Evolutionary conservation across 2,888 invertebrate genomes (phyloP).

Genomic region (Epinotia demarniana): DNA sequence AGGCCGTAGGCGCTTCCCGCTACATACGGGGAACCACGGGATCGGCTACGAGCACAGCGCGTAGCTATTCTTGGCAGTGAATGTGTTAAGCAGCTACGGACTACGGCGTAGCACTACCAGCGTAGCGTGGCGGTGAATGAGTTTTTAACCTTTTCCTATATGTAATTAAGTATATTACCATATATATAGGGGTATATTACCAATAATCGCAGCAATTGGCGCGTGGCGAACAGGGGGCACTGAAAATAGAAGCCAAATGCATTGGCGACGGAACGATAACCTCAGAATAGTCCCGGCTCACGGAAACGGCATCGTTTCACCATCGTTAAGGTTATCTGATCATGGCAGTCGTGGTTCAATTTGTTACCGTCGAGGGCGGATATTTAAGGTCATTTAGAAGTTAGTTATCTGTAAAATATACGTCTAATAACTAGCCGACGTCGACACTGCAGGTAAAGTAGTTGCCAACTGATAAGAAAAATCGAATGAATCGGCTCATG

Average conservation of each 20-base stretch:
- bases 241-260: conserved; percentile 21
- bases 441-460: background rate
- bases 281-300: conserved; percentile 64
- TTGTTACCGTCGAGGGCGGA: background rate
- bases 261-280: conserved; percentile 63
- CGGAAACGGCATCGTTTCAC: conserved; percentile 58
- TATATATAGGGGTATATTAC: too few relatives aligned
- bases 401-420: background rate
- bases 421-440: background rate
- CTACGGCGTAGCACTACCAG: too few relatives aligned
- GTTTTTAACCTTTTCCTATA: too few relatives aligned
- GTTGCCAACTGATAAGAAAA: background rate
- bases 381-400: background rate
- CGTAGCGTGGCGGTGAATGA: too few relatives aligned
- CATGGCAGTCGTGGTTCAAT: conserved; percentile 37
- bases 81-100: too few relatives aligned
- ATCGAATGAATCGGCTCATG: too few relatives aligned
- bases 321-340: conserved; percentile 62
- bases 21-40: too few relatives aligned
- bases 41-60: too few relatives aligned
- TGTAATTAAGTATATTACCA: too few relatives aligned
- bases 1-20: too few relatives aligned
- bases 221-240: background rate
- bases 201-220: background rate
- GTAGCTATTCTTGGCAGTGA: too few relatives aligned